Evolutionary conservation across 1,140 invertebrate species (phyloP).

Genomic region (Lepeophtheirus salmonis): DNA sequence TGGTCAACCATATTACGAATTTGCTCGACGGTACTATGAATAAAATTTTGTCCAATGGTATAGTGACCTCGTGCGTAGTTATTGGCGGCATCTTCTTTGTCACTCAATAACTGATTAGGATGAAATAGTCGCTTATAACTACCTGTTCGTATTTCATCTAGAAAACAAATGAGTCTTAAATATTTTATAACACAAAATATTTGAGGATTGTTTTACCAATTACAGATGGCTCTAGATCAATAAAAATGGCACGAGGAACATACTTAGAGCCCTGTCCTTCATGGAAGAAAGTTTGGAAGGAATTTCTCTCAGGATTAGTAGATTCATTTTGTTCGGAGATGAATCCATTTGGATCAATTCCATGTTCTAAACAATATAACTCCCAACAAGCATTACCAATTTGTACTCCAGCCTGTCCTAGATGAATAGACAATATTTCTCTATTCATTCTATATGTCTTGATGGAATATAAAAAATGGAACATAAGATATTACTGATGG

Average conservation of each 20-base stretch:
- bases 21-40: background rate
- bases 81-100: constrained; percentile 38
- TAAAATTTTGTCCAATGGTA: background rate
- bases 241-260: constrained; percentile 48
- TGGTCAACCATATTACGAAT: background rate
- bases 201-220: constrained; percentile 27
- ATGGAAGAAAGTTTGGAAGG: constrained; percentile 73
- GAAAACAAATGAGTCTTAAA: background rate
- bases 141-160: constrained; percentile 26
- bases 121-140: constrained; percentile 45
- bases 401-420: constrained; percentile 71
- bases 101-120: constrained; percentile 61
- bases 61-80: constrained; percentile 3
- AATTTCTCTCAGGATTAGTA: constrained; percentile 43
- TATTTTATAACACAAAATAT: background rate
- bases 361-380: constrained; percentile 69
- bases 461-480: too few species aligned
- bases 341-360: constrained; percentile 68
- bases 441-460: constrained; percentile 23
- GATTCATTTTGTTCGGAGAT: constrained; percentile 40
- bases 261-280: constrained; percentile 45
- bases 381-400: constrained; percentile 63
- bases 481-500: too few species aligned
- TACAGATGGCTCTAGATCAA: constrained; percentile 64
- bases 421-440: constrained; percentile 66